Conservation (phyloP, 2,113 vertebrate genomes). For the Petrocephalus zakoni region DNA sequence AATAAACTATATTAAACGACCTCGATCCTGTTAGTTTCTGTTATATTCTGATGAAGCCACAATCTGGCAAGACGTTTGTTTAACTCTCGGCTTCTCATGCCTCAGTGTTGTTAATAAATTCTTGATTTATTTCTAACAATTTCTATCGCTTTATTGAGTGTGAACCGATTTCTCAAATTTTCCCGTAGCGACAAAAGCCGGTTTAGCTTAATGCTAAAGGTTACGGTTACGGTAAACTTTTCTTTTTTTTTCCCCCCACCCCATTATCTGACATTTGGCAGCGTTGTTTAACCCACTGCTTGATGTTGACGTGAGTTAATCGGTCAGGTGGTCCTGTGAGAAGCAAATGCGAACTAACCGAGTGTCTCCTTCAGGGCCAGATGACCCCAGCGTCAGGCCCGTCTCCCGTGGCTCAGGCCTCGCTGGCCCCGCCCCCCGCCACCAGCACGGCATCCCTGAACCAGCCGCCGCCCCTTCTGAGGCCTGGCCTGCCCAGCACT, state of each 20-base stretch:
- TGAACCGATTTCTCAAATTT: background rate
- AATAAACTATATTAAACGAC: constrained; percentile 9
- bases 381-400: constrained; percentile 73
- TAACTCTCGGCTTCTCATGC: background rate
- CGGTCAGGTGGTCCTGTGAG: background rate
- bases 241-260: background rate
- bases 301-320: background rate
- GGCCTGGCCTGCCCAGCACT: constrained; percentile 83
- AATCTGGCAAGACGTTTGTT: constrained; percentile 5
- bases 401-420: constrained; percentile 72
- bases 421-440: constrained; percentile 59
- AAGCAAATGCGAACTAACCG: constrained; percentile 13
- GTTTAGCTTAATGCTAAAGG: background rate
- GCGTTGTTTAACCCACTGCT: background rate
- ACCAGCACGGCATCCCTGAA: constrained; percentile 71
- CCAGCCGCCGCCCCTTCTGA: constrained; percentile 90
- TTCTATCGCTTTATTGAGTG: constrained; percentile 15
- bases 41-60: background rate
- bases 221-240: background rate
- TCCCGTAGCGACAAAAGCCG: background rate
- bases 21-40: constrained; percentile 15
- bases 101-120: constrained; percentile 13
- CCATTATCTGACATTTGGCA: background rate
- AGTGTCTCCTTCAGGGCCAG: constrained; percentile 64
- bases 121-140: constrained; percentile 6